Evolutionary conservation across 2,888 invertebrate genomes (phyloP).

Genomic region (Parochlus steinenii): DNA sequence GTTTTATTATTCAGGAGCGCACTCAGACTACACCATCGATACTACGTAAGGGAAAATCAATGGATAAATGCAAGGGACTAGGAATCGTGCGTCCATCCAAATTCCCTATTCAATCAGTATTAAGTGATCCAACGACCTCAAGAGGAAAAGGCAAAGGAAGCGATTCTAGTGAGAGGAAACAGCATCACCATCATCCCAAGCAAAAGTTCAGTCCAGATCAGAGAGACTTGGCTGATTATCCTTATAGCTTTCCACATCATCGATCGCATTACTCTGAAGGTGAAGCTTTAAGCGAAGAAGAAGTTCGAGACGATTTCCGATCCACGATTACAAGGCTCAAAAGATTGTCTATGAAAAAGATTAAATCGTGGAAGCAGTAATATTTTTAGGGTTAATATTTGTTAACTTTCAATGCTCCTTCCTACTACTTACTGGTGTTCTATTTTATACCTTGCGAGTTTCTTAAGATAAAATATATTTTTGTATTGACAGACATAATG

Average conservation of each 20-base stretch:
- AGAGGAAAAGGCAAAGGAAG: constrained; percentile 19
- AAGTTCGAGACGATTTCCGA: constrained; percentile 46
- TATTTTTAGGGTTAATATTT: no score
- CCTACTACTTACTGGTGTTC: no score
- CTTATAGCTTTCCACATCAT: constrained; percentile 17
- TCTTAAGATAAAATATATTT: no score
- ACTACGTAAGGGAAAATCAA: constrained; percentile 37
- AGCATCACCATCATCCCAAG: constrained; percentile 24
- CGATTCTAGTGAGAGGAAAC: constrained; percentile 14
- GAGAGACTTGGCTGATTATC: constrained; percentile 27
- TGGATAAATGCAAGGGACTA: constrained; percentile 28
- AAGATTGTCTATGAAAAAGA: constrained; percentile 58
- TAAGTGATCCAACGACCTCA: constrained; percentile 42
- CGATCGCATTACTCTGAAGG: constrained; percentile 53
- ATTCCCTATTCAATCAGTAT: constrained; percentile 39
- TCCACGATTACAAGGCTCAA: constrained; percentile 59
- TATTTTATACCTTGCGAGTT: no score
- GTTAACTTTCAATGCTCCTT: no score
- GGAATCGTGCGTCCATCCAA: constrained; percentile 21
- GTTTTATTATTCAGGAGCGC: constrained; percentile 61
- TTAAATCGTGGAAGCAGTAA: constrained; percentile 71
- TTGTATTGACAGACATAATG: no score
- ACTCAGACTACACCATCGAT: constrained; percentile 43
- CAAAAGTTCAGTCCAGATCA: constrained; percentile 26
- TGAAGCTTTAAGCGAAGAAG: constrained; percentile 46